These are phyloP conservation scores for Lynx canadensis DNA, from an alignment of 2,113 vertebrate species.

Conservation along the genomic window DNA sequence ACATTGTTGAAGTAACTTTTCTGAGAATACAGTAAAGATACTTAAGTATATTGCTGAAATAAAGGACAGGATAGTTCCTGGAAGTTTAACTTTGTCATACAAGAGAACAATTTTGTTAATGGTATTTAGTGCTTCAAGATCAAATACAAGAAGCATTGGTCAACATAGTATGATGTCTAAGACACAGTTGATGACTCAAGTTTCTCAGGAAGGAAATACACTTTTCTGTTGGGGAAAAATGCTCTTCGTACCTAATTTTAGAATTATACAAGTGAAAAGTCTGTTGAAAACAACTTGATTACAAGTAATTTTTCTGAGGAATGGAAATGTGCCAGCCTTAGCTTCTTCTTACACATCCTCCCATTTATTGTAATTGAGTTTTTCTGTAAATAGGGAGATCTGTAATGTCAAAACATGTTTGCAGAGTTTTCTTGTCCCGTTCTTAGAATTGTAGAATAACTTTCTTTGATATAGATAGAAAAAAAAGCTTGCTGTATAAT, in stretches of 20 bases:
- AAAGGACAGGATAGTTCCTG: neutral
- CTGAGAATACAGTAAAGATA: neutral
- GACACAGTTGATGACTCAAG: neutral
- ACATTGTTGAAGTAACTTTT: slow-evolving; percentile 9
- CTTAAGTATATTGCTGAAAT: slow-evolving; percentile 20
- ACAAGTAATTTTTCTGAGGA: slow-evolving; percentile 56
- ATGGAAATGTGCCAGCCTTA: slow-evolving; percentile 47
- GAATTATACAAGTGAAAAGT: slow-evolving; percentile 59
- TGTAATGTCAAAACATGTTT: slow-evolving; percentile 64
- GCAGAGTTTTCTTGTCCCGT: neutral
- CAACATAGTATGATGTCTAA: neutral
- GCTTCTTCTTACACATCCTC: slow-evolving; percentile 7
- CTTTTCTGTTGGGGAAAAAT: slow-evolving; percentile 27
- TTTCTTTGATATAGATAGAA: slow-evolving; percentile 9
- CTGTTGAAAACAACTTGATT: slow-evolving; percentile 66
- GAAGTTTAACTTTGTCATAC: neutral
- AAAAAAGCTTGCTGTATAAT: neutral
- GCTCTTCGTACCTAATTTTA: slow-evolving; percentile 50
- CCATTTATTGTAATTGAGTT: slow-evolving; percentile 70
- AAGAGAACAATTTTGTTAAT: neutral
- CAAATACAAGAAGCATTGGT: neutral
- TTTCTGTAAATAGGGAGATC: slow-evolving; percentile 66
- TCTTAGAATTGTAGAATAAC: neutral
- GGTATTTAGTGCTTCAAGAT: slow-evolving; percentile 25
- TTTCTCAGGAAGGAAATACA: slow-evolving; percentile 53